A percentile compares a stretch with the other conserved stretches of the same genome.
phyloP scores from a whole-genome alignment of 2,888 invertebrate species.

The Cryptus viduatorius region DNA sequence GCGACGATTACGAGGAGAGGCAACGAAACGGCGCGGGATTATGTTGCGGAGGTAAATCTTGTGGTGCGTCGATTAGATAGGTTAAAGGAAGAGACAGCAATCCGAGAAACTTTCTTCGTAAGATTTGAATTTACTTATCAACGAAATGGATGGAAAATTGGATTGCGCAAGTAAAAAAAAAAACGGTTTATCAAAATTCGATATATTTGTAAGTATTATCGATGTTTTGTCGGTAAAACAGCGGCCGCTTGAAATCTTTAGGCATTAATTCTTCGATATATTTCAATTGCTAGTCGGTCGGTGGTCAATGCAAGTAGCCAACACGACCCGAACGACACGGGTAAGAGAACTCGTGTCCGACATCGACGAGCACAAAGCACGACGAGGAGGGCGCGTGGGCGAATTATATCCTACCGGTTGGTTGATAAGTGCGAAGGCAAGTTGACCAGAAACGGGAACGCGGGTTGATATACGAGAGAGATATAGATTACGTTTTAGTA shows the following conservation, averaged over 20 bases:
- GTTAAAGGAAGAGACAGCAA: not conserved
- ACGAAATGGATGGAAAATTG: too few relatives aligned
- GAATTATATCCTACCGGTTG: not conserved
- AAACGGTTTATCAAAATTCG: too few relatives aligned
- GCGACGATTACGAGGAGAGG: constrained; percentile 53
- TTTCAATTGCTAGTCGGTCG: not conserved
- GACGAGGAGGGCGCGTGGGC: constrained; percentile 25
- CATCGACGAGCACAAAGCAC: constrained; percentile 18
- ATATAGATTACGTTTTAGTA: constrained; percentile 35
- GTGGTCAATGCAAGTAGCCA: not conserved
- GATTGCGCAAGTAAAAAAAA: too few relatives aligned
- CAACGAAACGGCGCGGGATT: constrained; percentile 2
- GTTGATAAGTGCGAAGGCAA: constrained; percentile 37
- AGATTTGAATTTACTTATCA: not conserved
- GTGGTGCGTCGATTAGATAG: constrained; percentile 1
- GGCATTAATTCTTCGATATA: too few relatives aligned
- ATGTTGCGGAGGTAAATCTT: not conserved
- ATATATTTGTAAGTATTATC: too few relatives aligned
- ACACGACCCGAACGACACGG: constrained; percentile 21
- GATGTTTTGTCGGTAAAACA: too few relatives aligned
- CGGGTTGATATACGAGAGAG: constrained; percentile 39
- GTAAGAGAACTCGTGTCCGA: constrained; percentile 27
- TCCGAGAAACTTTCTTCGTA: not conserved
- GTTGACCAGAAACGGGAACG: constrained; percentile 43
- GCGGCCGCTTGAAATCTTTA: too few relatives aligned